phyloP scores from a whole-genome alignment of 2,888 invertebrate genomes.

The Helleia helle region DNA sequence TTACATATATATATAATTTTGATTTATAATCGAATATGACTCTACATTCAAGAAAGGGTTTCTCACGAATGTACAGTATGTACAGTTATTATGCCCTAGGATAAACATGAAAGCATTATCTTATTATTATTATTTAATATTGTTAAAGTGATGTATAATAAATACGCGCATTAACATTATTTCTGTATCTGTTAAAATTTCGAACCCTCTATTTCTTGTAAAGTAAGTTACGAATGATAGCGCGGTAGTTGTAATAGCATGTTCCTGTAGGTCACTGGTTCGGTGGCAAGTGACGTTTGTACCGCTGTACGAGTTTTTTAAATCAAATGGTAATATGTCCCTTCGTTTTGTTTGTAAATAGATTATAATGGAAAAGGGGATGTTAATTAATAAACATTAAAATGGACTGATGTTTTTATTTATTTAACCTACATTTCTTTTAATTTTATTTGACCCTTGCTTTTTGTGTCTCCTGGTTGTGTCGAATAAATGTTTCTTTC shows the following conservation, averaged over 20 bases:
- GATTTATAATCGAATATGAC: no score
- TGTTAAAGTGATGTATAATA: no score
- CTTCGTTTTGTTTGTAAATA: conserved; percentile 62
- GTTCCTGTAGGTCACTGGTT: conserved; percentile 54
- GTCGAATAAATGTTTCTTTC: no score
- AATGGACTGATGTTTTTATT: conserved; percentile 16
- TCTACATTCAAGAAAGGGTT: no score
- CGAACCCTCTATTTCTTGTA: conserved; percentile 55
- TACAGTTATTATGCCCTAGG: no score
- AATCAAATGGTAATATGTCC: conserved; percentile 19
- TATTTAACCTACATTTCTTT: not conserved
- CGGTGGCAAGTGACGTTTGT: conserved; percentile 41
- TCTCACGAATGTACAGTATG: no score
- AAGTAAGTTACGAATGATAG: conserved; percentile 45
- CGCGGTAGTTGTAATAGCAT: conserved; percentile 52
- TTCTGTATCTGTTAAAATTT: conserved; percentile 37
- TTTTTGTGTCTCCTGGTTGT: no score
- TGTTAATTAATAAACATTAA: conserved; percentile 48
- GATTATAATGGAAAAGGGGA: conserved; percentile 50
- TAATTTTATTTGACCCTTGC: not conserved
- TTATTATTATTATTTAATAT: no score
- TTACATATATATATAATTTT: no score
- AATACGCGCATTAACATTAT: not conserved
- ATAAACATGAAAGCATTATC: no score
- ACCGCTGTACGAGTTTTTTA: conserved; percentile 26